Percentiles rank a stretch among this genome's conserved stretches.
Conservation (phyloP, 2,888 invertebrate species). For the Diarsia brunnea region DNA sequence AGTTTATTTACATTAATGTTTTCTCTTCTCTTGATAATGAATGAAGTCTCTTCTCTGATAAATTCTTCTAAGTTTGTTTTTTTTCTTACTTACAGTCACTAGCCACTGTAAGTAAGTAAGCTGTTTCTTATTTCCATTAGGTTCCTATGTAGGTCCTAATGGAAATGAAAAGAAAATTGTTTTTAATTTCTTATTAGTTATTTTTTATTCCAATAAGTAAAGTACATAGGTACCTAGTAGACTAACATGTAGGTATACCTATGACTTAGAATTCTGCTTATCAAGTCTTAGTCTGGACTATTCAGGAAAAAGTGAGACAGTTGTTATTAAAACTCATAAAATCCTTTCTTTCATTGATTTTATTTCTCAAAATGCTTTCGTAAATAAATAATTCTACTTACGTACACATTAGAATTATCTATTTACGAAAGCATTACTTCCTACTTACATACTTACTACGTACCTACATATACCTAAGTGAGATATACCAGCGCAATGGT, state of each 20-base stretch:
- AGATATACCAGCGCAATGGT: slow-evolving; percentile 38
- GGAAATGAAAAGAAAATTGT: not conserved
- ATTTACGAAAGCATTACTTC: too few species aligned
- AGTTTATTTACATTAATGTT: not conserved
- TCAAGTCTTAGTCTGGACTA: too few species aligned
- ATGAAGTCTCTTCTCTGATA: not conserved
- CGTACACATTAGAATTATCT: too few species aligned
- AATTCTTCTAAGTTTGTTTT: not conserved
- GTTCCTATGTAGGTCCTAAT: too few species aligned
- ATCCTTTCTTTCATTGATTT: not conserved
- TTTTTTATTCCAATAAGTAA: not conserved
- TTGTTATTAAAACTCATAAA: not conserved
- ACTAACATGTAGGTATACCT: too few species aligned
- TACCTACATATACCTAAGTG: not conserved
- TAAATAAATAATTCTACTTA: too few species aligned
- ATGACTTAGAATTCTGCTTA: too few species aligned
- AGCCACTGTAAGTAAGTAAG: too few species aligned
- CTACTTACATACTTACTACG: not conserved
- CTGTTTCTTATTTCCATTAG: too few species aligned
- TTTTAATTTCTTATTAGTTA: not conserved
- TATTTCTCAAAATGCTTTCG: not conserved
- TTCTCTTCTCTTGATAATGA: too few species aligned
- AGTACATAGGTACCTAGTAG: too few species aligned
- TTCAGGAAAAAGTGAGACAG: not conserved
- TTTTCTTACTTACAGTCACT: too few species aligned